phyloP scores from a whole-genome alignment of 2,113 vertebrate species.

The Gambusia holbrooki region DNA sequence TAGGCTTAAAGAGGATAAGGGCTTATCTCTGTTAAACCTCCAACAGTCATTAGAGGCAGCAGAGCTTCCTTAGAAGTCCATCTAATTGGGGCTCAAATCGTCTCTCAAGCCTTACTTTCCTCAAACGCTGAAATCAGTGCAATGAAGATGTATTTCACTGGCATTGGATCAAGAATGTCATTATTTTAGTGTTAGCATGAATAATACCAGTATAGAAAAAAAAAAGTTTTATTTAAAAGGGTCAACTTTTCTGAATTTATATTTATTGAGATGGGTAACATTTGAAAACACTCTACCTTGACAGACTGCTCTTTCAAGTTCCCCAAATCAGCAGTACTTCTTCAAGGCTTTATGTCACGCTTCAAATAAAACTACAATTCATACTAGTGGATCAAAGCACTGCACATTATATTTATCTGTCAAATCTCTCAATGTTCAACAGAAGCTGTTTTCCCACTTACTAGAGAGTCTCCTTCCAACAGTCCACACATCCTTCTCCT shows the following conservation, averaged over 20 bases:
- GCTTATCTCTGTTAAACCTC: constrained; percentile 63
- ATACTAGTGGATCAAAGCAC: constrained; percentile 43
- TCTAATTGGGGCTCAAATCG: constrained; percentile 62
- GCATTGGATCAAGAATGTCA: constrained; percentile 10
- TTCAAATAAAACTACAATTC: constrained; percentile 32
- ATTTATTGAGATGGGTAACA: constrained; percentile 1
- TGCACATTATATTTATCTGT: constrained; percentile 35
- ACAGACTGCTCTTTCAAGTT: constrained; percentile 19
- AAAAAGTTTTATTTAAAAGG: background rate
- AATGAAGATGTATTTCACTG: constrained; percentile 7
- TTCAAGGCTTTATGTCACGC: constrained; percentile 16
- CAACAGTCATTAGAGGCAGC: constrained; percentile 63
- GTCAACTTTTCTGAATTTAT: constrained; percentile 7
- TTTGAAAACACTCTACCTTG: constrained; percentile 17
- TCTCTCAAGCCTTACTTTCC: constrained; percentile 5
- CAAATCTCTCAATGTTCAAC: constrained; percentile 21
- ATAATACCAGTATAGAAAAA: background rate
- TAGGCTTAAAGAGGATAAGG: constrained; percentile 59
- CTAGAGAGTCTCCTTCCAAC: constrained; percentile 1
- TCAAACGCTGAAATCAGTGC: constrained; percentile 16
- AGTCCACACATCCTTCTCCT: background rate
- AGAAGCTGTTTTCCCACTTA: background rate
- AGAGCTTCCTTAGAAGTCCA: constrained; percentile 38
- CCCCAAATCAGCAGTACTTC: constrained; percentile 26
- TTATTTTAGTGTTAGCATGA: background rate